Evolutionary conservation across 1,140 invertebrate genomes (phyloP), one percentile per base, ranked within the genome.

Genomic region (Drosophila ananassae): DNA sequence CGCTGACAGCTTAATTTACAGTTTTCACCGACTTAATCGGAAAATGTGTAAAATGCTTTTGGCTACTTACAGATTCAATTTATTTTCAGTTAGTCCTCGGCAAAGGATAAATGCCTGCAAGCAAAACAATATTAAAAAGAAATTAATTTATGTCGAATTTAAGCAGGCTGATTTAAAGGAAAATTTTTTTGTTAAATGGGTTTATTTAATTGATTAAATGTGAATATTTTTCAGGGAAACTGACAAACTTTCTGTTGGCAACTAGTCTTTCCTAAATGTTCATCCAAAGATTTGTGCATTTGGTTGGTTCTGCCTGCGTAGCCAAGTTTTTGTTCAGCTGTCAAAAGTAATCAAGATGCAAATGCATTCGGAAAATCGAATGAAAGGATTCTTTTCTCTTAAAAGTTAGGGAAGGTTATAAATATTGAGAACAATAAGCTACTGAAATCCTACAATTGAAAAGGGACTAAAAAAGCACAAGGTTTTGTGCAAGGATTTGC

Each of bases 291-390:
- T 46, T 67, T 78, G 25, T 28, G 25, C 25, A 6, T 28, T 28
- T 6, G 25, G 50, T 58, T 74, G 25, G 32, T 50, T 50, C 12
- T 37, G 44, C 41, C 48, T 60, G 39, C 13, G 17, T 34, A 32
- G 34, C 50, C 48, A 75, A 83, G 64, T 60, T 83, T 78, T 60
- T 63, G 59, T 63, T 59, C 52, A n/a, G 56, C 39, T 44, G 32
- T n/a, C 52, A 59, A 77, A 75, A 41, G 82, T 82, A 87, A 81
- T 84, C 68, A 68, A 68, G 68, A 84, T 84, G 73, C 68, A 87
- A 85, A 85, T 87, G 73, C 82, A 78, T 37, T 77, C 72, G 81
- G 32, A 54, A 52, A n/a, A 8, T 8, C 1, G 8, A 22, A n/a
- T 21, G 9, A 3, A 22, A 32, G 25, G 6, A 22, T 0, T 37